Base-by-base conservation (phyloP, 2,888 invertebrate genomes). In the Leptogaster cylindrica region DNA sequence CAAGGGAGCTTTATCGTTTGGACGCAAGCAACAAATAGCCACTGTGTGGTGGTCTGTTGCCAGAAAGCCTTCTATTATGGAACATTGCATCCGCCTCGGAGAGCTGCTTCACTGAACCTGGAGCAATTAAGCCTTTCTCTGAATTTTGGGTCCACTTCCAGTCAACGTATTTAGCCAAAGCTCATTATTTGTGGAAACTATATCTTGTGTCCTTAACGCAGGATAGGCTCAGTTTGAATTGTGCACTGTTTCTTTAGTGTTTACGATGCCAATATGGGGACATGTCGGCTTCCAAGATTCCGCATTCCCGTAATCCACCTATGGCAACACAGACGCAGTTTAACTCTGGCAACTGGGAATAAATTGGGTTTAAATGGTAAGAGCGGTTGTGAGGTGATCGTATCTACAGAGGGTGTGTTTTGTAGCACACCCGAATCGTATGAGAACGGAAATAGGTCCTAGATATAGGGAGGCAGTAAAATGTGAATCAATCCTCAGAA, bases 11-110 rank as follows among this genome's bases (percentile, higher is more conserved):
- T 61, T 61, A 41, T 44, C 27, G 44, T 41, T 12, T 12, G 28
- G 10, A 6, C 16, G 31, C 8, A 41, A 58, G 58, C 61, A 61
- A 61, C 61, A 61, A 61, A 61, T 61, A 61, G 44, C 44, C 25
- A 44, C 8, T 16, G 28, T 25, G n/a, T n/a, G n/a, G n/a, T n/a
- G n/a, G n/a, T n/a, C 23, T 46, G 46, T 16, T 20, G 46, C 46
- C 46, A 23, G 25, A 23, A 31, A 7, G 6, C 31, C 31, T 31
- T 31, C 6, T 31, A 31, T 8, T 46, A 20, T 44, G 44, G 44
- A n/a, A n/a, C 23, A 20, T 39, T 3, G 4, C 55, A 36, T 55
- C 39, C 39, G 16, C 36, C 33, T 20, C 31, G 36, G 51, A 23
- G 10, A 18, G 18, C 36, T 39, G 31, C 14, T 55, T n/a, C 55